Conservation (phyloP, 2,113 vertebrate genomes). For the Hemiscyllium ocellatum region DNA sequence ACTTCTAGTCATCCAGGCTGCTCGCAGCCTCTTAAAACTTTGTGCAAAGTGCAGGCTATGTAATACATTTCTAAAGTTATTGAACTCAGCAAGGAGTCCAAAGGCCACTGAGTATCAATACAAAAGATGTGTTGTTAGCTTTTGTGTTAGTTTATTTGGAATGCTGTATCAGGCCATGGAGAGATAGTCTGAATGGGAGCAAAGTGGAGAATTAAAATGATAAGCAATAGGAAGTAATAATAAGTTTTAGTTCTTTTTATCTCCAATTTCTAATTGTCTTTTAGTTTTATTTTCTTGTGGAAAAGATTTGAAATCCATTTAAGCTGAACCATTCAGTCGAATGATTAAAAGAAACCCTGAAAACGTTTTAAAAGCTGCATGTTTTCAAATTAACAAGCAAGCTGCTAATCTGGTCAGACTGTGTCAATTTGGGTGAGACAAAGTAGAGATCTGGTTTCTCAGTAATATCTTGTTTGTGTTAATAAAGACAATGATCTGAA, state of each 20-base stretch:
- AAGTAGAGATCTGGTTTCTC: neutral
- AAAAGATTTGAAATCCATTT: neutral
- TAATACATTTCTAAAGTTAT: no score
- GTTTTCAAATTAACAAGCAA: neutral
- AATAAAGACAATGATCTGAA: neutral
- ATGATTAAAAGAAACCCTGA: neutral
- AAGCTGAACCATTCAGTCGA: neutral
- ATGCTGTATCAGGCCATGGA: no score
- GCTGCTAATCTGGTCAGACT: neutral
- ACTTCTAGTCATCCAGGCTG: no score
- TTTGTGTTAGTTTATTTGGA: no score
- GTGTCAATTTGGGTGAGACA: neutral
- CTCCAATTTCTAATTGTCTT: neutral
- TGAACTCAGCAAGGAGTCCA: no score
- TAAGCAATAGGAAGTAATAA: no score
- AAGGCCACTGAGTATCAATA: no score
- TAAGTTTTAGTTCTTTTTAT: neutral
- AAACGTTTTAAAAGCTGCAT: neutral
- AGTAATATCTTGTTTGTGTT: neutral
- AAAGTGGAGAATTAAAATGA: no score
- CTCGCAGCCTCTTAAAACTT: no score
- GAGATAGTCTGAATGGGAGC: no score
- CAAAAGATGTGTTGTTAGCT: no score
- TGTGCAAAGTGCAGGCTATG: no score
- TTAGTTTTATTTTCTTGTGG: neutral